Conservation (phyloP, 1,140 invertebrate species). For the Drosophila littoralis region DNA sequence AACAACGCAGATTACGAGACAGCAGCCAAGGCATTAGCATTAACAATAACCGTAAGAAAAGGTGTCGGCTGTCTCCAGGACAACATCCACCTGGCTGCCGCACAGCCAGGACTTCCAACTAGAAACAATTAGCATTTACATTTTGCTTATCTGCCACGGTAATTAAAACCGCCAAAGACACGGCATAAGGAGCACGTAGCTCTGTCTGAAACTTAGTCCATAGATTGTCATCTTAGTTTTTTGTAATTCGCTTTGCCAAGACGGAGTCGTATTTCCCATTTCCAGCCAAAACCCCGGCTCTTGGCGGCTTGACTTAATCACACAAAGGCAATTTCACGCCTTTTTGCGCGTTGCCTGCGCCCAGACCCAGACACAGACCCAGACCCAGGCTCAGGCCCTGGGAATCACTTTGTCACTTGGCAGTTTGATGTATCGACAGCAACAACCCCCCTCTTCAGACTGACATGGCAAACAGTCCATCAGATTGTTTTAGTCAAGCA, state of each 20-base stretch:
- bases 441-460: conserved; percentile 9
- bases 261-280: not conserved
- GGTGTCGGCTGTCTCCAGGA: conserved; percentile 72
- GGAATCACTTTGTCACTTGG: conserved; percentile 77
- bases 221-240: conserved; percentile 75
- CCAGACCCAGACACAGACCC: not conserved
- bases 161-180: conserved; percentile 56
- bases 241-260: conserved; percentile 51
- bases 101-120: conserved; percentile 21
- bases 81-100: not conserved
- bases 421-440: conserved; percentile 79
- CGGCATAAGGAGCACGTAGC: conserved; percentile 78
- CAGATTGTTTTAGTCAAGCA: conserved; percentile 42
- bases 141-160: conserved; percentile 59
- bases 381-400: conserved; percentile 20
- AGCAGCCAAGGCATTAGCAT: conserved; percentile 55
- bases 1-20: conserved; percentile 56
- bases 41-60: conserved; percentile 67
- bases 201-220: conserved; percentile 31
- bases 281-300: not conserved
- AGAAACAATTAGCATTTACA: conserved; percentile 74
- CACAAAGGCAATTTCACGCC: conserved; percentile 83
- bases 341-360: conserved; percentile 65
- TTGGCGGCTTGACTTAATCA: conserved; percentile 71
- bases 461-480: conserved; percentile 42